These are phyloP conservation scores for Hestina assimilis DNA, from an alignment of 1,140 invertebrate species.

Conservation along the genomic window DNA sequence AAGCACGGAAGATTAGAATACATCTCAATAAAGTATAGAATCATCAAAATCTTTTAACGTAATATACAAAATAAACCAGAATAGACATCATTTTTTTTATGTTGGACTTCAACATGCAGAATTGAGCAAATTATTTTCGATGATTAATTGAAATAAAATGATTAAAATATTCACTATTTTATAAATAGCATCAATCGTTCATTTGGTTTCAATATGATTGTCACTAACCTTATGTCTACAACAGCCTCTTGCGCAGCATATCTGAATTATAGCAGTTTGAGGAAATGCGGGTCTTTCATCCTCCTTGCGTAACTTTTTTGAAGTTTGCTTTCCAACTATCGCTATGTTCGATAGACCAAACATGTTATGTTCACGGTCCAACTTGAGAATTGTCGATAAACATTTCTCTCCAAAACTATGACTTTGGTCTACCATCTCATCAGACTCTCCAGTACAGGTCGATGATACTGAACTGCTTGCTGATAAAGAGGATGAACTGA, in stretches of 20 bases:
- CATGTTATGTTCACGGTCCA: conserved; percentile 64
- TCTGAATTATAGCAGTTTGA: conserved; percentile 59
- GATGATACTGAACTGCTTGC: conserved; percentile 37
- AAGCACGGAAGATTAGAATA: no score
- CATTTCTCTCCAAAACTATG: conserved; percentile 50
- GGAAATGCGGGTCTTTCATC: conserved; percentile 54
- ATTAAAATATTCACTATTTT: no score
- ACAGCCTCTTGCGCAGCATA: conserved; percentile 48
- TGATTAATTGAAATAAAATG: no score
- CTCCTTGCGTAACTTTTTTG: conserved; percentile 43
- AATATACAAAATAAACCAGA: no score
- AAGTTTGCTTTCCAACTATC: conserved; percentile 43
- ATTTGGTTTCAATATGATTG: background rate
- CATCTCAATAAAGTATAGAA: no score
- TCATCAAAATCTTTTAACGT: no score
- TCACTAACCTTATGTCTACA: conserved; percentile 48
- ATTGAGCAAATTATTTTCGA: no score
- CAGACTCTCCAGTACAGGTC: conserved; percentile 40
- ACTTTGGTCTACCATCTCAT: conserved; percentile 23
- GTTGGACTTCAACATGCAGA: no score
- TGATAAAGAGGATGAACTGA: conserved; percentile 51
- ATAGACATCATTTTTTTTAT: no score
- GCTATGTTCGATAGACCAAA: conserved; percentile 63
- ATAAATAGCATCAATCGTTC: no score
- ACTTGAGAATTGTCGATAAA: conserved; percentile 56